Evolutionary conservation across 2,797 vertebrate genomes (phyloP).

Genomic region (Tamandua tetradactyla): DNA sequence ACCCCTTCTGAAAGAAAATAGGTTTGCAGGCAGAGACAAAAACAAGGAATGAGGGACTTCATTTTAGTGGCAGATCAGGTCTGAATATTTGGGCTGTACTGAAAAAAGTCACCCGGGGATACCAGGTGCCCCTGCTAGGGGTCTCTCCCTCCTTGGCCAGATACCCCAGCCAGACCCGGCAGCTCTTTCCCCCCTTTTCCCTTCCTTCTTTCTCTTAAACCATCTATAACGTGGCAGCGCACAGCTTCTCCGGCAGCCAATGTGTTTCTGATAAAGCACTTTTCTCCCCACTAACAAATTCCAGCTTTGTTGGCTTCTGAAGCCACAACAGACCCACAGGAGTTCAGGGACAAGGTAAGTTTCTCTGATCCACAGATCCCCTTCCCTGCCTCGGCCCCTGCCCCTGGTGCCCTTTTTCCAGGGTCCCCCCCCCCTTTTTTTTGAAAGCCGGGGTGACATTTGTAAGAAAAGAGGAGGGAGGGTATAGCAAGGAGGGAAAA

Average conservation of each 20-base stretch:
- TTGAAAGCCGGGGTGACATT: background rate
- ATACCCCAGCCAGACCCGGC: background rate
- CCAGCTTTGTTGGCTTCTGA: slow-evolving; percentile 82
- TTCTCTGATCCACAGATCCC: background rate
- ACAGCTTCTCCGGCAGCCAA: slow-evolving; percentile 78
- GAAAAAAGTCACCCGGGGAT: background rate
- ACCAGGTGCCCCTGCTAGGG: background rate
- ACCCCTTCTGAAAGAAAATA: slow-evolving; percentile 19
- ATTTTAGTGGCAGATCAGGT: background rate
- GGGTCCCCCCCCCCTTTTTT: background rate
- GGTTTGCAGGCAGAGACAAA: background rate
- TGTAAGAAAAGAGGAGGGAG: background rate
- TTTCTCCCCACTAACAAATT: slow-evolving; percentile 81
- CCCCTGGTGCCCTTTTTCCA: background rate
- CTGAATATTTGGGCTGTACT: background rate
- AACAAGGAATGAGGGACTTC: background rate
- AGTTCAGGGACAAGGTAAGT: slow-evolving; percentile 65
- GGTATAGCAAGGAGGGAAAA: background rate
- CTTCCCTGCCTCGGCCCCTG: background rate
- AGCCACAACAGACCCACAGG: slow-evolving; percentile 62
- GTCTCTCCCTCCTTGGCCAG: background rate
- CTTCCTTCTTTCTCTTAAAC: background rate
- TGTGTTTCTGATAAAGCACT: slow-evolving; percentile 85
- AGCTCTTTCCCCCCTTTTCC: background rate
- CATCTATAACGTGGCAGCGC: slow-evolving; percentile 46